Conservation (phyloP, 1,140 invertebrate genomes). For the Drosophila novamexicana region DNA sequence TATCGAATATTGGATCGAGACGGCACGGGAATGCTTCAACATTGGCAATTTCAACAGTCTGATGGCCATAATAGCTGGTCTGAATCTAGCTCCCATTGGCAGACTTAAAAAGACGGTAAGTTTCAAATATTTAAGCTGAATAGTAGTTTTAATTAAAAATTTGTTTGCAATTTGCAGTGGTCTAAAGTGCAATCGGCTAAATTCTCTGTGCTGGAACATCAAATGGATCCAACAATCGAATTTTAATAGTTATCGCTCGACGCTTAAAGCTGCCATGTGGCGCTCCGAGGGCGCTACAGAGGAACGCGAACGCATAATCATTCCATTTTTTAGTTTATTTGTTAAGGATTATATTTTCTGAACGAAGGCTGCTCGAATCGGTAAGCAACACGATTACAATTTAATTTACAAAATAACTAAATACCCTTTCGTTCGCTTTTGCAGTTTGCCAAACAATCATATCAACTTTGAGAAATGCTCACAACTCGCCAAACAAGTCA, state of each 20-base stretch:
- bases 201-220: slow-evolving; percentile 95
- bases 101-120: slow-evolving; percentile 97
- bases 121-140: slow-evolving; percentile 13
- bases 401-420: neutral
- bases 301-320: slow-evolving; percentile 93
- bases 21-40: slow-evolving; percentile 97
- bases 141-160: neutral
- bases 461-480: slow-evolving; percentile 97
- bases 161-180: slow-evolving; percentile 88
- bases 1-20: slow-evolving; percentile 98
- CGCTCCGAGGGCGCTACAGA: slow-evolving; percentile 93
- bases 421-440: neutral
- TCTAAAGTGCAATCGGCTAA: slow-evolving; percentile 94
- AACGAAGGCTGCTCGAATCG: slow-evolving; percentile 95
- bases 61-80: slow-evolving; percentile 98
- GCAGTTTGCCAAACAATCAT: slow-evolving; percentile 92
- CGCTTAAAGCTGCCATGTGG: slow-evolving; percentile 96
- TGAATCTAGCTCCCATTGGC: slow-evolving; percentile 97
- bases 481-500: slow-evolving; percentile 95
- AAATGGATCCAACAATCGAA: slow-evolving; percentile 96
- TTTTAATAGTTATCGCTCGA: slow-evolving; percentile 95
- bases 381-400: slow-evolving; percentile 83
- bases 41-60: slow-evolving; percentile 99
- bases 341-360: slow-evolving; percentile 97
- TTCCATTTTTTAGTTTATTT: slow-evolving; percentile 96